Evolutionary conservation across 2,888 invertebrate species (phyloP), one percentile per base, ranked within the genome.

Genomic region (Brachypterus glaber): DNA sequence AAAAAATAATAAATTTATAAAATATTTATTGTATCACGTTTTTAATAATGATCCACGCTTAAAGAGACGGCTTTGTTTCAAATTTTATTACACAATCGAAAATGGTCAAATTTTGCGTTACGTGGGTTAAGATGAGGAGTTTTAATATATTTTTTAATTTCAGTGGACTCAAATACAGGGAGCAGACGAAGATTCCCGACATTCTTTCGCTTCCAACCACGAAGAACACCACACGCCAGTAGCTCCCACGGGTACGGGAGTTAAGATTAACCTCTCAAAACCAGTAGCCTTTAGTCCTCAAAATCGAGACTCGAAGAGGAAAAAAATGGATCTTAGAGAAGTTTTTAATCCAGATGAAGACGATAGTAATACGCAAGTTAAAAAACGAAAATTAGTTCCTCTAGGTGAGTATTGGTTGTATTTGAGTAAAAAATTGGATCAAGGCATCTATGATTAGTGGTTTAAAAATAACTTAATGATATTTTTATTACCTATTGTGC

Each of bases 341-440:
- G 87, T 89, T 3, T 90, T 90, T 59, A 88, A 86, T 64, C 83
- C 82, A 41, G 88, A 88, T 50, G 88, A 88, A 50, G 83, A 83
- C 49, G 79, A 79, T 41, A 68, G 63, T 41, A 62, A 58, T 39
- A 62, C 67, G 33, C 64, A 67, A 40, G 66, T 68, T 37, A 84
- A 82, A 60, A 84, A 82, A 66, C 72, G 87, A 49, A 87, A 86
- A 70, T 69, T 88, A 51, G 81, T 84, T 60, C 83, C 83, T 51
- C 67, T 83, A 57, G 82, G 81, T 81, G 59, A 57, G 53, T 29
- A 4, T 17, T 13, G 30, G 13, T 29, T 18, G 12, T 15, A 4
- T 16, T 11, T 30, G 9, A 36, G n/a, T n/a, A n/a, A n/a, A n/a
- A n/a, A n/a, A n/a, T n/a, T n/a, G n/a, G n/a, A n/a, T n/a, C n/a